Evolutionary conservation across 2,888 invertebrate species (phyloP), one percentile per base, ranked within the genome.

Genomic region (Aquatica leii): DNA sequence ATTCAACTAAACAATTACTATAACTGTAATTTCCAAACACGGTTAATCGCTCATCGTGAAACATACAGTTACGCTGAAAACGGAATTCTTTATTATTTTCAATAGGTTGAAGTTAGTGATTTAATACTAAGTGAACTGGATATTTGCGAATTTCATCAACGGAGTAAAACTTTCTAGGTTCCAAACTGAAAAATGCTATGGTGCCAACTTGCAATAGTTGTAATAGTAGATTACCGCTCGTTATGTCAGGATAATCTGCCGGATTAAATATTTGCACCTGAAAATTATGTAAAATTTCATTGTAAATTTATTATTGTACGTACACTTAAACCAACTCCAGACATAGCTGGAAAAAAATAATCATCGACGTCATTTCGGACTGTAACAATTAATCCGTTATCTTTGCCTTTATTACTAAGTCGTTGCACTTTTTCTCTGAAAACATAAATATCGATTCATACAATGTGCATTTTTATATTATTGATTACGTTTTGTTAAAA

Each of bases 231-330:
- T 52, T 14, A 35, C 62, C 62, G 17, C 62, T 58, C 11, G 3
- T 8, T 14, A 14, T 31, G 40, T 62, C 62, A 1, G 58, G 62
- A 20, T 53, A 62, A 41, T 62, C 58, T 2, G 11, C 2, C n/a
- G 62, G 48, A 40, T 53, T 12, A 49, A 62, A 62, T 18, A 62
- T 58, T 11, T 58, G 62, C 11, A 62, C 49, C 62, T 62, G 40
- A 15, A 58, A 37, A 24, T 12, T 11, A 5, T 31, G 9, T 20
- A 20, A 37, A 18, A 53, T 15, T 40, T 35, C 24, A 14, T 15
- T 48, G 3, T 4, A 43, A 55, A 21, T 3, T 43, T 11, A 17
- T 24, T 24, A 8, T 34, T 12, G 4, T 11, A 9, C 1, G 3
- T 65, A 61, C 65, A 21, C 53, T 65, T 14, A 61, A 3, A 3